Conservation (phyloP, 2,797 vertebrate genomes). For the Alexandromys oeconomus region DNA sequence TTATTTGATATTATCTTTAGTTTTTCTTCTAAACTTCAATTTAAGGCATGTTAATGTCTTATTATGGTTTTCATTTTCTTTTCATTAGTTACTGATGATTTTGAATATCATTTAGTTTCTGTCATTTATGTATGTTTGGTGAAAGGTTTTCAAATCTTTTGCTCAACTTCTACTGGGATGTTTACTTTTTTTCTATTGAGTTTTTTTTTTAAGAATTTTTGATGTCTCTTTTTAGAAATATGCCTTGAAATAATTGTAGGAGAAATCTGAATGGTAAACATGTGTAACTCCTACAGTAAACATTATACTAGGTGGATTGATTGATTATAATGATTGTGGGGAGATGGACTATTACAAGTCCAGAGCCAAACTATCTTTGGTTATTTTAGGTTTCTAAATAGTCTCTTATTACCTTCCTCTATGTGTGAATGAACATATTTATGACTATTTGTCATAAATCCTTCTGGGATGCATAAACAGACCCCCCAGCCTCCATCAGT, state of each 20-base stretch:
- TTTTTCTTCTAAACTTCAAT: neutral
- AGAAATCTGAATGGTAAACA: neutral
- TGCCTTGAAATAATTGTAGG: neutral
- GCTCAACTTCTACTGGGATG: neutral
- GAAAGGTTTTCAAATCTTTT: neutral
- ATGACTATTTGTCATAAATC: neutral
- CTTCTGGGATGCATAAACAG: neutral
- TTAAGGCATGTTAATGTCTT: neutral
- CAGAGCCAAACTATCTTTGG: neutral
- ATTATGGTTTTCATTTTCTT: neutral
- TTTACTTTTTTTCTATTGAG: neutral
- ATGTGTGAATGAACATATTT: neutral
- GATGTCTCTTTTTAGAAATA: neutral
- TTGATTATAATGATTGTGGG: neutral
- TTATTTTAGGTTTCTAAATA: neutral
- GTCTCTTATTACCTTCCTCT: neutral
- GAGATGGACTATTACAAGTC: neutral
- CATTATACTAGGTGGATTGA: neutral
- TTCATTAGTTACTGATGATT: neutral
- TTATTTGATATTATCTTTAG: neutral
- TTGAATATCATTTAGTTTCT: neutral
- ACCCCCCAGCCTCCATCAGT: neutral
- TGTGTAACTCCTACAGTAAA: neutral
- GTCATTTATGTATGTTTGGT: constrained; percentile 12
- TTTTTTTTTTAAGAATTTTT: constrained; percentile 32